Conservation (phyloP, 1,140 invertebrate species). For the Zophobas atratus region DNA sequence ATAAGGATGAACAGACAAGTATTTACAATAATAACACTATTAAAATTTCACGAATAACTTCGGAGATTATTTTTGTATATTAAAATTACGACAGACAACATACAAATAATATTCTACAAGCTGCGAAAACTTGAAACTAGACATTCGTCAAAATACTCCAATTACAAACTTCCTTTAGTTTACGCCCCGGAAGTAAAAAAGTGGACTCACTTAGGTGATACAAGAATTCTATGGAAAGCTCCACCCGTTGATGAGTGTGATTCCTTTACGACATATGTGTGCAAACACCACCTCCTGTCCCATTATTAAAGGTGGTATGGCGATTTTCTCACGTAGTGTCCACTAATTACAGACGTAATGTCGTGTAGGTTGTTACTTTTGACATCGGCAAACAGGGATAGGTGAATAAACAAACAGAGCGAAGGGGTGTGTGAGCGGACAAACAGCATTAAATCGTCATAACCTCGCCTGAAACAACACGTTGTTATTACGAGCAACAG, state of each 20-base stretch:
- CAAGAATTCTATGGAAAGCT: no score
- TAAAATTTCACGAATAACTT: no score
- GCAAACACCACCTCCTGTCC: conserved; percentile 7
- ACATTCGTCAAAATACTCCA: no score
- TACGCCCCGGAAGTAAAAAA: no score
- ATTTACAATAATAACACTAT: no score
- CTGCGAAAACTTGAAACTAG: no score
- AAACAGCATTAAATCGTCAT: conserved; percentile 48
- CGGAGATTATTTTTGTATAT: no score
- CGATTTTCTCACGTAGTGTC: conserved; percentile 47
- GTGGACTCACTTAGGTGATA: no score
- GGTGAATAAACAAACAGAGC: conserved; percentile 43
- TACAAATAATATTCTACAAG: no score
- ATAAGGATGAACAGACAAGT: no score
- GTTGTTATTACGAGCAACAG: conserved; percentile 43
- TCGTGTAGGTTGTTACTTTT: conserved; percentile 43
- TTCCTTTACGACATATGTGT: conserved; percentile 4
- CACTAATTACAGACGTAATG: conserved; percentile 47
- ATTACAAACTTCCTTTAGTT: no score
- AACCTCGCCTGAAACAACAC: conserved; percentile 43
- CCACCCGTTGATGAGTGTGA: conserved; percentile 5
- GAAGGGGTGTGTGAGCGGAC: conserved; percentile 39
- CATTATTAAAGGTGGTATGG: conserved; percentile 29
- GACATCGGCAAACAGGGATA: conserved; percentile 47
- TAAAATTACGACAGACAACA: no score